Evolutionary conservation across 2,113 vertebrate genomes (phyloP).

Genomic region (Chamaetylas fuelleborni): DNA sequence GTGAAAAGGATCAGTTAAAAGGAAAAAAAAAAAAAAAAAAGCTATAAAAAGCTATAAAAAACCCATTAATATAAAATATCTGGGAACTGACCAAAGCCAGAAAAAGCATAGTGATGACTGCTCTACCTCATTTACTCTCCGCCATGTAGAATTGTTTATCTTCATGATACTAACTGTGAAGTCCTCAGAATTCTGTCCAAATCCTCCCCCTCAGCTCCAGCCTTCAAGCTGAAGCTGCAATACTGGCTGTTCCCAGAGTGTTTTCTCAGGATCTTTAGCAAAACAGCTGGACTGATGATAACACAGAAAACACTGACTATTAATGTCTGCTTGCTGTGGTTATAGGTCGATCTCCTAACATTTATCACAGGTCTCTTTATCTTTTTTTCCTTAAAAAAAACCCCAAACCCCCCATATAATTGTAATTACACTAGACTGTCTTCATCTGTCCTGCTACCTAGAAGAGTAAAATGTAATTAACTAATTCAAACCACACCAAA

Average conservation of each 20-base stretch:
- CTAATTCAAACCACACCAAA: not conserved
- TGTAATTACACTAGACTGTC: not conserved
- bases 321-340: not conserved
- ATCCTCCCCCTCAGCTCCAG: not conserved
- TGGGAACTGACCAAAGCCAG: not conserved
- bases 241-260: not conserved
- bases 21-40: no score
- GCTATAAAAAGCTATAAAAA: not conserved
- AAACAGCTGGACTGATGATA: not conserved
- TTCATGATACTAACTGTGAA: not conserved
- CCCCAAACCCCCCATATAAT: fast-evolving
- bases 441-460: not conserved
- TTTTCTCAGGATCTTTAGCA: not conserved
- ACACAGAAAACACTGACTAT: not conserved
- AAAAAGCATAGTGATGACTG: not conserved
- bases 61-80: not conserved
- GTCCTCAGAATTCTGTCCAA: not conserved
- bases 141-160: not conserved
- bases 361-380: not conserved
- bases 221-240: not conserved
- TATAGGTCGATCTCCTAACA: not conserved
- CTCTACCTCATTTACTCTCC: not conserved
- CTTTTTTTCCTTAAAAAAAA: not conserved
- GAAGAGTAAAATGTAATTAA: not conserved
- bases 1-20: not conserved